Evolutionary conservation across 2,797 vertebrate genomes (phyloP).

Genomic region (Microctenopoma lineatum): DNA sequence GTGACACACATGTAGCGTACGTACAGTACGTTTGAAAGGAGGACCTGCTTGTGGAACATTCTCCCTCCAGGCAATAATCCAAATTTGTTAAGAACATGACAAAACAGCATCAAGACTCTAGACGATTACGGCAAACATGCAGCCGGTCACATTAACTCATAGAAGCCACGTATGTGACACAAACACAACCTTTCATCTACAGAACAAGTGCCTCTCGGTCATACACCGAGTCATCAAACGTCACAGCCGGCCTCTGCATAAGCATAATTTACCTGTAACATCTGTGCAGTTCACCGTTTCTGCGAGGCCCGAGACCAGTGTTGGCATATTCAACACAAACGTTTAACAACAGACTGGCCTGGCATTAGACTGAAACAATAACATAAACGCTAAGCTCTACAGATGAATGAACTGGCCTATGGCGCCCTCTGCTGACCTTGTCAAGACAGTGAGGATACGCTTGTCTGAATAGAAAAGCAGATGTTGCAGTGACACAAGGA

Average conservation of each 20-base stretch:
- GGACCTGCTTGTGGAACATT: background rate
- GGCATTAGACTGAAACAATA: background rate
- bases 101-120: no score
- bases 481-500: background rate
- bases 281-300: background rate
- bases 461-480: background rate
- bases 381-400: background rate
- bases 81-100: background rate
- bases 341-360: background rate
- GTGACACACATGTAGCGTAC: slow-evolving; percentile 20
- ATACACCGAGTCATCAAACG: slow-evolving; percentile 14
- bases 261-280: background rate
- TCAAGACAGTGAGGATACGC: slow-evolving; percentile 13
- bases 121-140: no score
- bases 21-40: background rate
- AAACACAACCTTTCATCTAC: background rate
- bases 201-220: slow-evolving; percentile 21
- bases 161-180: background rate
- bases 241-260: slow-evolving; percentile 11
- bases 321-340: background rate
- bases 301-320: background rate
- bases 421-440: slow-evolving; percentile 70
- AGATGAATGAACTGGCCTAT: slow-evolving; percentile 6
- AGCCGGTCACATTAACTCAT: background rate
- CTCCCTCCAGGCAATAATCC: background rate